Base-by-base conservation (phyloP, 92 coral and sea anemone species). In the Scolanthus callimorphus region DNA sequence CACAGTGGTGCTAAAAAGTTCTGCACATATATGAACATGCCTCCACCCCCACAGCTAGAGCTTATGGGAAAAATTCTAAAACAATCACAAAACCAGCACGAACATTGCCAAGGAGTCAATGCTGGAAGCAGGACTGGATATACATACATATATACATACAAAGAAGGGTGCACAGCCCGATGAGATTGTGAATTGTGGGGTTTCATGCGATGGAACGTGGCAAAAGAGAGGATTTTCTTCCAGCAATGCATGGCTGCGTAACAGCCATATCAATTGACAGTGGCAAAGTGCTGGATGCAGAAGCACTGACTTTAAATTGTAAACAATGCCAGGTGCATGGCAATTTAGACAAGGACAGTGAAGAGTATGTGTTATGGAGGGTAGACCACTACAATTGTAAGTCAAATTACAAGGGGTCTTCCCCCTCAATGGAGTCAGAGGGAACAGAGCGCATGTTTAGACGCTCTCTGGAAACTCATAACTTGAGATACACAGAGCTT, bases 141-240 rank as follows among this genome's bases (percentile, higher is more conserved):
- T 75, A 26, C 37, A 61, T 37, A n/a, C n/a, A n/a, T 76, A 67
- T 46, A 38, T 75, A 26, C 46, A 9, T 66, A 12, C 53, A 25
- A 29, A 67, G 47, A 58, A 39, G 49, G 30, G 48, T 22, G n/a
- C 19, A 20, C 25, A 48, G 2, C 17, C 63, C 6, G 63, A 38
- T 0, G 64, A 25, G 1, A 6, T 56, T 12, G 54, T 58, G 17
- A 65, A 73, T 38, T 65, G 85, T 51, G 64, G 48, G 3, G 70
- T 72, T 26, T 65, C 73, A 20, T 65, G 65, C 59, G 85, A 79
- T 53, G 80, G 76, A 17, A 80, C 81, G 20, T 73, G 86, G 81
- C 81, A 66, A 59, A 64, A 62, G 64, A 39, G 76, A 43, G 77
- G 81, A n/a, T 65, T 39, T 69, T 80, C 81, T 24, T 80, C 76